phyloP scores from a whole-genome alignment of 2,797 vertebrate species.

The Philypnodon macrostomus region DNA sequence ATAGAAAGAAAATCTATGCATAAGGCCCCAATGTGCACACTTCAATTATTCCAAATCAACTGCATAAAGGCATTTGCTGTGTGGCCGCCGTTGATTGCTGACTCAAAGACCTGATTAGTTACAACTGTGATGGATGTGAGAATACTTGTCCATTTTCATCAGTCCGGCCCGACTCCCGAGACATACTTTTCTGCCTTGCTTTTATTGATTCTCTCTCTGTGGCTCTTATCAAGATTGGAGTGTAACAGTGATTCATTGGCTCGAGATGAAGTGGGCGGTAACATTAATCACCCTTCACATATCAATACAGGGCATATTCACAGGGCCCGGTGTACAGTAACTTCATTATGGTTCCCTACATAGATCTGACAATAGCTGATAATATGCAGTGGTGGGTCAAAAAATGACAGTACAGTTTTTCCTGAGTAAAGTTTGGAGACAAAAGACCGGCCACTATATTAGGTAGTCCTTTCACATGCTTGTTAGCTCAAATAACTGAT shows the following conservation, averaged over 20 bases:
- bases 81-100: constrained; percentile 40
- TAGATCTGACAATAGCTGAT: constrained; percentile 7
- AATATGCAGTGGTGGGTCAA: neutral
- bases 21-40: constrained; percentile 7
- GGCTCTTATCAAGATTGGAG: constrained; percentile 78
- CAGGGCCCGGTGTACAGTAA: constrained; percentile 41
- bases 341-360: constrained; percentile 50
- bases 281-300: constrained; percentile 72
- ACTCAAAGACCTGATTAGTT: constrained; percentile 63
- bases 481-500: too few species aligned
- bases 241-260: constrained; percentile 70
- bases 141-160: constrained; percentile 68
- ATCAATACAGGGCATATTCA: constrained; percentile 57
- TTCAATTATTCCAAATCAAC: constrained; percentile 27
- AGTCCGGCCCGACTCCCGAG: constrained; percentile 58
- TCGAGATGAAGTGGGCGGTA: constrained; percentile 59
- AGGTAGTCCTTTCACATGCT: too few species aligned
- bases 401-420: too few species aligned
- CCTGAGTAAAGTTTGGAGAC: too few species aligned
- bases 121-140: constrained; percentile 56
- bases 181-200: constrained; percentile 61
- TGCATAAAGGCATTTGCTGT: constrained; percentile 43
- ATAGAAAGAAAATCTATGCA: neutral
- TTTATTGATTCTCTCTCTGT: constrained; percentile 70
- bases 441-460: too few species aligned